These are phyloP conservation scores for Pelusios castaneus DNA, from an alignment of 2,113 vertebrate genomes.

Conservation along the genomic window DNA sequence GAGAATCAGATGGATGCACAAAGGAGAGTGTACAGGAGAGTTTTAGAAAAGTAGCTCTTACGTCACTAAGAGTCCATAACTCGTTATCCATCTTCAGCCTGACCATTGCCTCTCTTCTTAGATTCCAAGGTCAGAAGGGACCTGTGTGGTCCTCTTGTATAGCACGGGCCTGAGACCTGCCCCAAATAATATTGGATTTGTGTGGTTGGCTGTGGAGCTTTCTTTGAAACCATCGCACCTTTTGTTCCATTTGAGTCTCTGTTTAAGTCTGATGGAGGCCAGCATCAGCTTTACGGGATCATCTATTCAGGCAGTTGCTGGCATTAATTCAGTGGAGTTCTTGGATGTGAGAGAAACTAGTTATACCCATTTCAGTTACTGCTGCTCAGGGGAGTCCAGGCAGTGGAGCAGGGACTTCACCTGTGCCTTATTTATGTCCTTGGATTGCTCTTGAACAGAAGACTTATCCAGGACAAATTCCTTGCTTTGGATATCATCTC, in stretches of 20 bases:
- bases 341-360: not conserved
- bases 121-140: not conserved
- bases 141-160: not conserved
- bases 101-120: too few species aligned
- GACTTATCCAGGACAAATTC: too few species aligned
- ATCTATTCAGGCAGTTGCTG: not conserved
- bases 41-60: not conserved
- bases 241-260: not conserved
- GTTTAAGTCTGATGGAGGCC: not conserved
- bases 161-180: not conserved
- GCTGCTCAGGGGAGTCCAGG: not conserved
- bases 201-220: not conserved
- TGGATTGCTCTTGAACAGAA: not conserved
- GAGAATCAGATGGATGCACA: not conserved
- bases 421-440: not conserved
- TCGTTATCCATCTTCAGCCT: not conserved
- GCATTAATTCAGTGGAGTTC: not conserved
- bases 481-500: not conserved
- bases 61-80: not conserved
- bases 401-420: not conserved
- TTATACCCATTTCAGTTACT: not conserved
- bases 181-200: not conserved
- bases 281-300: not conserved
- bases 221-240: not conserved
- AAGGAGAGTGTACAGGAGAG: not conserved